A percentile compares a stretch with the other conserved stretches of the same genome.
These are phyloP conservation scores for Drosophila mojavensis DNA, from an alignment of 1,140 invertebrate genomes.

Conservation along the genomic window DNA sequence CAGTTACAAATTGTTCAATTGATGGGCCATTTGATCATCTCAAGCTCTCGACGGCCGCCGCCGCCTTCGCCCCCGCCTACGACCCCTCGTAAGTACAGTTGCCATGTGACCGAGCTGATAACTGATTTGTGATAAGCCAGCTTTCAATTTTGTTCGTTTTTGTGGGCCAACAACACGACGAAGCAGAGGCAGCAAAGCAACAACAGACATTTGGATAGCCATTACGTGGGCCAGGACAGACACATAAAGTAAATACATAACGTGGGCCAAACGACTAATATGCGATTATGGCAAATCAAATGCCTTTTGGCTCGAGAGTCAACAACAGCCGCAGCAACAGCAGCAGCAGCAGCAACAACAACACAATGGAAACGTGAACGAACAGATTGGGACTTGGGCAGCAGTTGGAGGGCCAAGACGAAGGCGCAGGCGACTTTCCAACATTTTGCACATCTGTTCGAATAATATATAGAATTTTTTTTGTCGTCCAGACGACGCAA, in stretches of 20 bases:
- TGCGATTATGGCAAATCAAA: slow-evolving; percentile 80
- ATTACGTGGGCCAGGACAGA: slow-evolving; percentile 35
- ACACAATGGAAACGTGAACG: slow-evolving; percentile 60
- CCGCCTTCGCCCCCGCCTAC: not conserved
- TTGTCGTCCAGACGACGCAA: slow-evolving; percentile 59
- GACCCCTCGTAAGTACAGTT: not conserved
- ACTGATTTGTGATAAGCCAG: slow-evolving; percentile 53
- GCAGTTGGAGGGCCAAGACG: slow-evolving; percentile 15
- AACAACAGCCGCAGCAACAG: slow-evolving; percentile 36
- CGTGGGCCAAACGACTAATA: slow-evolving; percentile 75
- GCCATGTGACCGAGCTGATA: slow-evolving; percentile 34
- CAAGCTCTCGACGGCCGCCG: not conserved
- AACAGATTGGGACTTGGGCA: slow-evolving; percentile 25
- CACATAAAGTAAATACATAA: slow-evolving; percentile 75
- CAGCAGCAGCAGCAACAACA: not conserved
- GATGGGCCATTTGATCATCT: slow-evolving; percentile 33
- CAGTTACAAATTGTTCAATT: slow-evolving; percentile 39
- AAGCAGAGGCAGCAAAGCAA: slow-evolving; percentile 2
- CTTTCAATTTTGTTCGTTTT: slow-evolving; percentile 41
- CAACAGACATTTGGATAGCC: slow-evolving; percentile 15
- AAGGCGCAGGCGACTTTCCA: slow-evolving; percentile 53
- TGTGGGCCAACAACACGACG: slow-evolving; percentile 18
- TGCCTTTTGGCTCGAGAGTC: slow-evolving; percentile 52
- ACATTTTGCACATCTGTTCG: slow-evolving; percentile 80
- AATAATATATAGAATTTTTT: slow-evolving; percentile 58